phyloP scores from a whole-genome alignment of 2,797 vertebrate species.

The Alfaro cultratus region DNA sequence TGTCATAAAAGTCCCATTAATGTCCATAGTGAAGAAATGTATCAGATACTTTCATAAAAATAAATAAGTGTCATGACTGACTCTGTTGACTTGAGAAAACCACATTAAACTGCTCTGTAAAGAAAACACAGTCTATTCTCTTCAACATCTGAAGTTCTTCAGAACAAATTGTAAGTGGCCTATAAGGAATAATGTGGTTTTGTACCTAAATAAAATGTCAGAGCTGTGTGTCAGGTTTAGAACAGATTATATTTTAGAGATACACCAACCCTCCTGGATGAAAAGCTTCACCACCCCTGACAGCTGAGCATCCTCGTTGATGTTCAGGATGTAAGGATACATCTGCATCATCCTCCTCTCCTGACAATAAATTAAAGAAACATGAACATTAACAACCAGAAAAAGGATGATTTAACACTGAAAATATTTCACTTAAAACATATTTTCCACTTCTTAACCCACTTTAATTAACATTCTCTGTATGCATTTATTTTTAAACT shows the following conservation, averaged over 20 bases:
- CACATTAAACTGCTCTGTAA: neutral
- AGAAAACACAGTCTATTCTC: neutral
- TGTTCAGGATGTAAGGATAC: conserved; percentile 87
- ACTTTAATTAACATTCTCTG: neutral
- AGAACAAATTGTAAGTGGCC: neutral
- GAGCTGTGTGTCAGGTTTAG: neutral
- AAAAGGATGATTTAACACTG: neutral
- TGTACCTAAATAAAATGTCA: neutral
- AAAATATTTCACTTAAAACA: neutral
- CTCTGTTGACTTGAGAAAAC: neutral
- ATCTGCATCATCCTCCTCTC: conserved; percentile 87
- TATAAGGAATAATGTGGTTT: neutral
- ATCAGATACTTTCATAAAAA: neutral
- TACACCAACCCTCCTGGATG: conserved; percentile 83
- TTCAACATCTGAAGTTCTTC: neutral
- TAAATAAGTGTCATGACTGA: neutral
- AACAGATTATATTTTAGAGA: neutral
- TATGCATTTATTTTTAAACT: neutral
- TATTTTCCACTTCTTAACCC: neutral
- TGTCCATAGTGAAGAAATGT: too few relatives aligned
- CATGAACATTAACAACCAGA: neutral
- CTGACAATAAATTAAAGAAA: conserved; percentile 60
- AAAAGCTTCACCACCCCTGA: conserved; percentile 89
- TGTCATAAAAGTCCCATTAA: neutral
- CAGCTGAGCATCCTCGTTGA: conserved; percentile 90